Base-by-base conservation (phyloP, 2,797 vertebrate species). In the Danio aesculapii region DNA sequence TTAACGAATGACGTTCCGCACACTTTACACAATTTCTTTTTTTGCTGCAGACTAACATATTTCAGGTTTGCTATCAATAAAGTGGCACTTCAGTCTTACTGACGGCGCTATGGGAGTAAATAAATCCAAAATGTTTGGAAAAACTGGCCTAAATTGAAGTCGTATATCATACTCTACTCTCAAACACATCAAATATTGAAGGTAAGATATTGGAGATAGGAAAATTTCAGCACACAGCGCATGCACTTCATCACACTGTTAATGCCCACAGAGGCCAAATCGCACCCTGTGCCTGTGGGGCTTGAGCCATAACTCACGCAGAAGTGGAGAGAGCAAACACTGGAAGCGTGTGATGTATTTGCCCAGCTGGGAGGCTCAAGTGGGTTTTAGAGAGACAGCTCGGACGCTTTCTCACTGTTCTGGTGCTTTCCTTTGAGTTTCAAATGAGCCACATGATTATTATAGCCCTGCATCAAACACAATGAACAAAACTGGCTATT, bases 321-420 rank as follows among this genome's bases (percentile, higher is more conserved):
- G 69, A 61, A 84, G 78, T 62, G 69, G 57, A 64, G 55, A 52
- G 77, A 63, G 73, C 77, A 83, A 78, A 86, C 67, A 82, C 61
- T 77, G 59, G 46, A 81, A 64, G 63, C 39, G 49, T 77, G 77
- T 62, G 75, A 71, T 75, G 69, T 74, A 67, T 85, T 86, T 84
- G 76, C 61, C 79, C 83, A 86, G 83, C 81, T 85, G 84, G 52
- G 46, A 64, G 68, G 81, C 41, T 82, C 62, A 66, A 83, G 67
- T 68, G 68, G 68, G 66, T 79, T 46, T 67, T 55, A 59, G 49
- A 83, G 57, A 79, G 74, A 83, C 61, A 81, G 63, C 30, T 19
- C 7, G 77, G 55, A 70, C 2, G 9, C 63, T 79, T 73, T 44
- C 68, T 70, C 63, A 46, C 46, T 59, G 43, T 57, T 70, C 13